phyloP scores from a whole-genome alignment of 2,797 vertebrate genomes.

The Pipistrellus kuhlii region DNA sequence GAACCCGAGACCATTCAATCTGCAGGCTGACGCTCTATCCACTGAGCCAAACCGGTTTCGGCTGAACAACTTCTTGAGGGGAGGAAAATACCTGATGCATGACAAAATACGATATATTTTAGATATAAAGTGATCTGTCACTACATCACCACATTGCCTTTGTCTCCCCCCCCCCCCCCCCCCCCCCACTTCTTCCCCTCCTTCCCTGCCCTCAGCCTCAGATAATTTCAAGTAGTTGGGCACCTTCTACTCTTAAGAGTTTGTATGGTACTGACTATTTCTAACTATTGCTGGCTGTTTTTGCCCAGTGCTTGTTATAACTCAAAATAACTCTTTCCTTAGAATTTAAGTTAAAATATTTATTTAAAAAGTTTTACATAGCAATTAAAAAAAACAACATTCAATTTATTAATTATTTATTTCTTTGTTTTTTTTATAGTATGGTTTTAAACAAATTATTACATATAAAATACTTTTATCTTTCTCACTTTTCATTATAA shows the following conservation, averaged over 20 bases:
- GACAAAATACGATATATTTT: not conserved
- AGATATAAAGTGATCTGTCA: not conserved
- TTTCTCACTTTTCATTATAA: constrained; percentile 47
- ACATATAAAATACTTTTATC: not conserved
- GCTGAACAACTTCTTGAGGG: not conserved
- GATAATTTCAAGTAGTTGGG: not conserved
- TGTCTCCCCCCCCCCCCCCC: no score
- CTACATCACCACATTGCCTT: not conserved
- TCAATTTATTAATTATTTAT: not conserved
- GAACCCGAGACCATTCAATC: no score
- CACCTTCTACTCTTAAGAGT: not conserved
- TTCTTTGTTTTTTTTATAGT: not conserved
- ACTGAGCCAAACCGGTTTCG: no score
- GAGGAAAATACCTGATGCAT: not conserved
- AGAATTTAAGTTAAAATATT: not conserved
- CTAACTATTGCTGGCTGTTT: not conserved
- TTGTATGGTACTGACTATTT: not conserved
- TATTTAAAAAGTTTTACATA: not conserved
- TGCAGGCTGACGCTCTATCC: no score
- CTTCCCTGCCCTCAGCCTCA: not conserved
- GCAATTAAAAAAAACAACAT: not conserved
- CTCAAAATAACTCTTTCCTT: not conserved
- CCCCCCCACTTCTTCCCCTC: rapidly evolving
- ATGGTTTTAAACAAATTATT: constrained; percentile 43
- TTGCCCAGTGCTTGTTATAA: not conserved